Conservation (phyloP, 2,113 vertebrate genomes). For the Piaya cayana region DNA sequence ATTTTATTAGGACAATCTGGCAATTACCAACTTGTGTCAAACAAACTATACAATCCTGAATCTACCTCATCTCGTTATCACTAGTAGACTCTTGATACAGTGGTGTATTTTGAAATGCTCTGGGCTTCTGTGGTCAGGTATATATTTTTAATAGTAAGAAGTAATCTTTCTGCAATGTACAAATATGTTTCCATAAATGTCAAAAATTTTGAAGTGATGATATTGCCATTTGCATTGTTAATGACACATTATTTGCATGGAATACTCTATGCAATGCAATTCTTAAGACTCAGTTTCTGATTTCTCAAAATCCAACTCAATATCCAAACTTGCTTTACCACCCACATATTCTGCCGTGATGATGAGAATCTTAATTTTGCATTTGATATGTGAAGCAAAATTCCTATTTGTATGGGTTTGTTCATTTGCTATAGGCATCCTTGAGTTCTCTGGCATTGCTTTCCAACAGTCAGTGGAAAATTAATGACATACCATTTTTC, state of each 20-base stretch:
- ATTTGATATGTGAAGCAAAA: neutral
- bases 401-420: neutral
- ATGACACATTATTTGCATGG: rapidly evolving
- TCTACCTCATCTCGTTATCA: neutral
- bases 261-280: neutral
- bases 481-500: neutral
- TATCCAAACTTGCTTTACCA: neutral
- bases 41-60: neutral
- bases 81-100: neutral
- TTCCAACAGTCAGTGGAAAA: neutral
- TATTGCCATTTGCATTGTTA: neutral
- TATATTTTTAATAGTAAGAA: neutral
- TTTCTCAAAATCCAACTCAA: neutral
- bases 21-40: neutral
- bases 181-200: neutral
- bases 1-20: neutral
- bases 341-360: neutral
- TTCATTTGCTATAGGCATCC: neutral
- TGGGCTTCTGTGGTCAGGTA: neutral
- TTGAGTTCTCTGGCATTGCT: neutral
- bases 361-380: neutral
- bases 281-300: neutral
- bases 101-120: neutral
- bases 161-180: neutral
- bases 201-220: neutral